Base-by-base conservation (phyloP, 2,888 invertebrate species). In the Microplitis deprimator region DNA sequence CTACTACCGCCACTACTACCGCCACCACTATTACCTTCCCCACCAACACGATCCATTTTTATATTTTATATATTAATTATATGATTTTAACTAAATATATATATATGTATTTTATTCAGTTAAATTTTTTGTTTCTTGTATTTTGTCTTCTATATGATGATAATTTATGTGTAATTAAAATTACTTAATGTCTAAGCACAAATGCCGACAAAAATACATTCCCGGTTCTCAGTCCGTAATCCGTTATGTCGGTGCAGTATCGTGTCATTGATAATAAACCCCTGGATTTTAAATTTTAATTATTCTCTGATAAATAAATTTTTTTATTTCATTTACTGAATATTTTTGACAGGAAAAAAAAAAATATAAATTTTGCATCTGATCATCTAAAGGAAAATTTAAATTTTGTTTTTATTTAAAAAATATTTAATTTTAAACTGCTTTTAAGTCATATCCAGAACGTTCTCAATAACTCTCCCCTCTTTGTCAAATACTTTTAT, bases 1-100 rank as follows among this genome's bases (percentile, higher is more conserved):
- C 80, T 82, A 5, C 80, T 82, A 38, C 82, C 83, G 74, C 79
- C 82, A 70, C 82, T 83, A 69, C 85, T 85, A 60, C 82, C 80
- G 40, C 81, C 82, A 81, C 83, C 84, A 80, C 87, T 88, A 75
- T 81, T 81, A 50, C 50, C 50, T 13, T 79, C 82, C 69, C 82
- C 84, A 60, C 82, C 80, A 39, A 81, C 83, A 81, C 83, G 84
- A 80, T 87, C 85, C 88, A 88, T 88, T 75, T 81, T 81, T 38
- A 50, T 80, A 39, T 8, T 40, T 50, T 13, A 20, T 13, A 20
- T 20, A 20, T 20, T 20, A 20, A 20, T 73, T 38, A 16, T 71
- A 6, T 20, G 13, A 4, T 50, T 50, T 50, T 50, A 6, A 39
- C 4, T 39, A 1, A n/a, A 7, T 68, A 1, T 50, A 13, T 17